phyloP scores from a whole-genome alignment of 2,888 invertebrate genomes.

The Ischnura elegans region DNA sequence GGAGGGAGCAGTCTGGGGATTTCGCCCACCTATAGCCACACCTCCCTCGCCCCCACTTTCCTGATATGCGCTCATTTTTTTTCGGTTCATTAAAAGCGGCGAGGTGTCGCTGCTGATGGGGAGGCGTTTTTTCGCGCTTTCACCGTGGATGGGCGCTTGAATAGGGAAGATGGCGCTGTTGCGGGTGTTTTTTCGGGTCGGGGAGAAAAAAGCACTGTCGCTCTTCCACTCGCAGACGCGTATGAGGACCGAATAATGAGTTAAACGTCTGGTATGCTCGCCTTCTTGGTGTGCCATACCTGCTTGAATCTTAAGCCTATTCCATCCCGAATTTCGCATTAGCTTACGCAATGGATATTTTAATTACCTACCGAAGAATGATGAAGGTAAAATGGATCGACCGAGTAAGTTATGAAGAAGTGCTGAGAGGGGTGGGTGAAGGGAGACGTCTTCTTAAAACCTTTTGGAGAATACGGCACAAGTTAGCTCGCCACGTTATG shows the following conservation, averaged over 20 bases:
- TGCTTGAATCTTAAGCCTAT: no score
- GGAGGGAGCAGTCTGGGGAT: not conserved
- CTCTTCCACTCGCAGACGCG: not conserved
- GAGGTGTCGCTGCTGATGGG: not conserved
- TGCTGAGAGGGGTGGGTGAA: no score
- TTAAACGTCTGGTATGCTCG: not conserved
- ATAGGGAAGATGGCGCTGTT: not conserved
- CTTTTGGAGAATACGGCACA: no score
- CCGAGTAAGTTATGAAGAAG: no score
- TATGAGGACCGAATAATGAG: not conserved
- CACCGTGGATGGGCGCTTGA: not conserved
- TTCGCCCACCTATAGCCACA: not conserved
- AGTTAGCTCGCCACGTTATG: no score
- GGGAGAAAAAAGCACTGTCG: not conserved
- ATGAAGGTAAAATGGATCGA: no score
- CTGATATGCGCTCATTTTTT: slow-evolving; percentile 35
- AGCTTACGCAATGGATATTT: no score
- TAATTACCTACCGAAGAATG: no score
- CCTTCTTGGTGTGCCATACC: not conserved
- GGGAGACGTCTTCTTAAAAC: no score
- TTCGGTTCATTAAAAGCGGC: slow-evolving; percentile 47
- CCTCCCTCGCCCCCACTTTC: not conserved
- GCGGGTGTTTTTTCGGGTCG: not conserved
- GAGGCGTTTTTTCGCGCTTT: not conserved
- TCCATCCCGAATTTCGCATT: no score